Evolutionary conservation across 2,113 vertebrate species (phyloP).

Genomic region (Myotis yumanensis): DNA sequence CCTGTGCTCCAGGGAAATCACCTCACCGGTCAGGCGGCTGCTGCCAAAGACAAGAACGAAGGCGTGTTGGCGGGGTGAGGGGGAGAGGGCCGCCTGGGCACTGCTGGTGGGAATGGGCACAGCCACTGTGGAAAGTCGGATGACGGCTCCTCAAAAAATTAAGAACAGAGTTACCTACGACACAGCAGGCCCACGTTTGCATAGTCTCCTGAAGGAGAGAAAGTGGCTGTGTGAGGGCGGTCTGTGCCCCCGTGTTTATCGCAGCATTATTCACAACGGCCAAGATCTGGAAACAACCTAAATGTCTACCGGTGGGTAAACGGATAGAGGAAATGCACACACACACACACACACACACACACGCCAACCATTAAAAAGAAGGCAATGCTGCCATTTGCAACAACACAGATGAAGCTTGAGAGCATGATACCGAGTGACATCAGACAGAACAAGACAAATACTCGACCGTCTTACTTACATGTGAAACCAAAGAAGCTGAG

Average conservation of each 20-base stretch:
- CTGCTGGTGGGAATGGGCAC: neutral
- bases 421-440: neutral
- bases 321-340: neutral
- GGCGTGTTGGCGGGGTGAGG: too few relatives aligned
- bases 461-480: neutral
- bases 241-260: neutral
- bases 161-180: neutral
- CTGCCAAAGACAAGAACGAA: neutral
- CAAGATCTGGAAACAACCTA: neutral
- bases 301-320: neutral
- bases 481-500: neutral
- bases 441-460: neutral
- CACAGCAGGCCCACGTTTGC: neutral
- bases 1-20: neutral
- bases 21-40: neutral
- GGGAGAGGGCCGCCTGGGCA: too few relatives aligned
- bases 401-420: neutral
- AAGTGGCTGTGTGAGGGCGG: neutral
- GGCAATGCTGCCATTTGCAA: neutral
- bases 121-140: neutral
- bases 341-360: neutral
- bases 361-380: neutral
- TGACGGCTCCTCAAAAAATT: neutral
- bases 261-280: neutral
- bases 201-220: neutral